Conservation (phyloP, 2,888 invertebrate species). For the Ypsolopha scabrella region DNA sequence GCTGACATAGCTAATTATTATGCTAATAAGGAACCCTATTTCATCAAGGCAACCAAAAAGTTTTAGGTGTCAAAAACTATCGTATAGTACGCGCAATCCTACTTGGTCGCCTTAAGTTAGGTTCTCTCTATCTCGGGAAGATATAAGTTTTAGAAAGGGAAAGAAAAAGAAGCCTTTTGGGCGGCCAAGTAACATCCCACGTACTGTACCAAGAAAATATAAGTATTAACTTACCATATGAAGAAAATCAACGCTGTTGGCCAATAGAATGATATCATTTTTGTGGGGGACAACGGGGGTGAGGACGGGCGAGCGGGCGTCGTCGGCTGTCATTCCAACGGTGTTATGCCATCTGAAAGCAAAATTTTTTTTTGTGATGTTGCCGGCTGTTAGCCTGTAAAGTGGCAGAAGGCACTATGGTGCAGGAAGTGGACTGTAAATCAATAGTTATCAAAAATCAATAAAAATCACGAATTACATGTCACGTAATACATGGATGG, state of each 20-base stretch:
- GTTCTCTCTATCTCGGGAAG: background rate
- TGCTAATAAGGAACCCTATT: too few relatives aligned
- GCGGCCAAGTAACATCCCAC: too few relatives aligned
- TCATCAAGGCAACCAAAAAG: background rate
- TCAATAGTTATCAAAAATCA: too few relatives aligned
- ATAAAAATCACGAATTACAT: too few relatives aligned
- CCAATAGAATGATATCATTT: slow-evolving; percentile 51
- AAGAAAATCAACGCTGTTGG: slow-evolving; percentile 51
- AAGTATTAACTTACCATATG: slow-evolving; percentile 39
- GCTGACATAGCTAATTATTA: too few relatives aligned
- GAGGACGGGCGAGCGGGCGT: slow-evolving; percentile 18
- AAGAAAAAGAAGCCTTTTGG: background rate
- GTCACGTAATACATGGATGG: too few relatives aligned
- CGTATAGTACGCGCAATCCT: too few relatives aligned
- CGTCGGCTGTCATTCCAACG: slow-evolving; percentile 52
- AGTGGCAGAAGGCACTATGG: too few relatives aligned
- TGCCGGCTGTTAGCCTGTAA: too few relatives aligned
- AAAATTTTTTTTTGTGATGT: slow-evolving; percentile 1
- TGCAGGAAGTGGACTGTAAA: too few relatives aligned
- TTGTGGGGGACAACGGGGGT: slow-evolving; percentile 24
- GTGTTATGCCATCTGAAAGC: slow-evolving; percentile 38
- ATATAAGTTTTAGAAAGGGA: background rate
- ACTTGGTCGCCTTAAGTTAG: background rate
- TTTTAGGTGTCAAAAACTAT: background rate
- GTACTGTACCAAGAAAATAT: too few relatives aligned